Evolutionary conservation across 2,113 vertebrate species (phyloP).

Genomic region (Seriola rivoliana): DNA sequence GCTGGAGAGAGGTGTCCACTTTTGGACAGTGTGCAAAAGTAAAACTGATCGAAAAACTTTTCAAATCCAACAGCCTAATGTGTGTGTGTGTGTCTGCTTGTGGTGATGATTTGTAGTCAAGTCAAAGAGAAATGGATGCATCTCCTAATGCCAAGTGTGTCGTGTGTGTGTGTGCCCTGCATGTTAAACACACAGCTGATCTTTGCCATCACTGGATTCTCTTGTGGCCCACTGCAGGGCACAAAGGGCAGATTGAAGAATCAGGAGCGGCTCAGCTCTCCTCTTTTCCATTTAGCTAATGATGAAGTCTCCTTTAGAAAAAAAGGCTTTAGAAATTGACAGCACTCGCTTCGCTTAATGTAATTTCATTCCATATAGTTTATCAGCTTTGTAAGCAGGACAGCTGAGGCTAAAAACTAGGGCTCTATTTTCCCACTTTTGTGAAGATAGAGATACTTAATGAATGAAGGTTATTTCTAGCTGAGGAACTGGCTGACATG

Average conservation of each 20-base stretch:
- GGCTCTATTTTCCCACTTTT: neutral
- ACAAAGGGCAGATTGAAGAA: slow-evolving; percentile 84
- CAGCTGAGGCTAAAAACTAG: neutral
- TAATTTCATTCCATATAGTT: neutral
- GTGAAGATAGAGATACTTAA: neutral
- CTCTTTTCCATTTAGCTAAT: slow-evolving; percentile 49
- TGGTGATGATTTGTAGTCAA: slow-evolving; percentile 68
- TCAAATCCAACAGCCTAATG: neutral
- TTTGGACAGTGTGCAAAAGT: neutral
- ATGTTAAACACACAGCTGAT: slow-evolving; percentile 84
- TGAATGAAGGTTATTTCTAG: neutral
- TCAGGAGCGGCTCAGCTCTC: slow-evolving; percentile 45
- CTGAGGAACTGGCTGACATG: neutral
- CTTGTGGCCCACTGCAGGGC: slow-evolving; percentile 69
- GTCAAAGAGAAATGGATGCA: slow-evolving; percentile 61
- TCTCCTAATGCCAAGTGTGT: slow-evolving; percentile 62
- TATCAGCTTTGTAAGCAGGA: neutral
- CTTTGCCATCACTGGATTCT: slow-evolving; percentile 77
- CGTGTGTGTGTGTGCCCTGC: slow-evolving; percentile 74
- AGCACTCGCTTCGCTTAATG: neutral
- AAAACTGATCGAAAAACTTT: neutral
- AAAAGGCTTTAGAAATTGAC: neutral
- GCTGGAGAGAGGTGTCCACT: neutral
- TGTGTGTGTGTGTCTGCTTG: neutral
- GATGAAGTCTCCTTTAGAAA: slow-evolving; percentile 43